phyloP scores from a whole-genome alignment of 2,113 vertebrate genomes.

The Chaetura pelagica region DNA sequence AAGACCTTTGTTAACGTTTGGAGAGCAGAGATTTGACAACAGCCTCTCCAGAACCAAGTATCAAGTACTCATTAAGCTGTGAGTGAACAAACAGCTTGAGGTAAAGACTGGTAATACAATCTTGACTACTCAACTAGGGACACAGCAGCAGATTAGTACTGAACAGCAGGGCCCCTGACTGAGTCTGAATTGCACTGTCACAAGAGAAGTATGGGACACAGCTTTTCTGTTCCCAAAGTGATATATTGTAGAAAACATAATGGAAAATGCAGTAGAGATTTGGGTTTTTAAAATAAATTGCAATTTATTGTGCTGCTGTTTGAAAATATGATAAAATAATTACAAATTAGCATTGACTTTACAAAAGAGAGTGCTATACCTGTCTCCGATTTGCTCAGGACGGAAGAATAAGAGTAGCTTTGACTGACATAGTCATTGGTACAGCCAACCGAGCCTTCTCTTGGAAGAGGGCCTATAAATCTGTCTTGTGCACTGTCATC shows the following conservation, averaged over 20 bases:
- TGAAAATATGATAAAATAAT: not conserved
- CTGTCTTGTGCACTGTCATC: slow-evolving; percentile 89
- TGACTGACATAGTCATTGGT: slow-evolving; percentile 92
- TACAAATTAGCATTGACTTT: not conserved
- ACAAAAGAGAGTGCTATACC: slow-evolving; percentile 73
- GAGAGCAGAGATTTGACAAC: not conserved
- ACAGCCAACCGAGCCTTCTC: slow-evolving; percentile 88
- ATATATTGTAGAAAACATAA: not conserved
- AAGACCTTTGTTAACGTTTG: rapidly evolving
- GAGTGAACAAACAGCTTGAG: not conserved
- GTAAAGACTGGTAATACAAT: not conserved
- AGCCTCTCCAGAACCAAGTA: not conserved
- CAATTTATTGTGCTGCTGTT: not conserved
- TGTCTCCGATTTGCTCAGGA: slow-evolving; percentile 96
- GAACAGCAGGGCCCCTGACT: not conserved
- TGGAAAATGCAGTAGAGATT: not conserved
- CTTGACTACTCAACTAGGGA: not conserved
- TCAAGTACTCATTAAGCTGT: not conserved
- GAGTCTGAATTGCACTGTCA: not conserved
- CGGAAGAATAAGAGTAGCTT: slow-evolving; percentile 94
- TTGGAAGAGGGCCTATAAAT: slow-evolving; percentile 92
- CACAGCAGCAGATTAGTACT: not conserved
- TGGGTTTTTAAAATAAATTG: not conserved
- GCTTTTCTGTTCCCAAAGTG: not conserved
- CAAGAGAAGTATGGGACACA: not conserved